A percentile compares a stretch with the other conserved stretches of the same genome.
Evolutionary conservation across 2,797 vertebrate species (phyloP).

Genomic region (Thamnophis elegans): DNA sequence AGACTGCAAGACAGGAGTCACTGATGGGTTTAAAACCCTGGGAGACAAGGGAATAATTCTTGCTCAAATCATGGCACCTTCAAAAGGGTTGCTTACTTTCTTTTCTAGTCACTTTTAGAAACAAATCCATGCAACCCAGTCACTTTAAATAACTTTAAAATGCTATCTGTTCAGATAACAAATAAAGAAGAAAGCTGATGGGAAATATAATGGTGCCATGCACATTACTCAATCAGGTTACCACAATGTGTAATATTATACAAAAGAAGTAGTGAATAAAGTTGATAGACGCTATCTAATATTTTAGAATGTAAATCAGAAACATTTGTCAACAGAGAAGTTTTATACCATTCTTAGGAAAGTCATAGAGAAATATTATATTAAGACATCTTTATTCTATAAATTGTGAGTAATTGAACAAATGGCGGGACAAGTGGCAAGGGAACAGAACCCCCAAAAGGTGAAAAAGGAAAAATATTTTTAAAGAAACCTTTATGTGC

Average conservation of each 20-base stretch:
- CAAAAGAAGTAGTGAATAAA: not conserved
- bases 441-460: not conserved
- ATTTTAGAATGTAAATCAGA: constrained; percentile 6
- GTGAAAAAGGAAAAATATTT: not conserved
- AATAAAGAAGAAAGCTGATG: not conserved
- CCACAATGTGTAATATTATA: not conserved
- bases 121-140: not conserved
- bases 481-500: not conserved
- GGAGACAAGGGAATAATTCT: not conserved
- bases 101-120: not conserved
- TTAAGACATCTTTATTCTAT: not conserved
- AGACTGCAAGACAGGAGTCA: not conserved
- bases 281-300: not conserved
- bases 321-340: not conserved
- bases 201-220: not conserved
- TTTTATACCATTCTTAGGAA: not conserved
- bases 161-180: not conserved
- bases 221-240: not conserved
- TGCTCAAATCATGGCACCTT: not conserved
- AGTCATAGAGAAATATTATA: not conserved
- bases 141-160: not conserved
- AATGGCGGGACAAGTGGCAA: not conserved
- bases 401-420: not conserved
- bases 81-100: not conserved
- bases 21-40: not conserved